Percentiles rank a stretch among this genome's conserved stretches.
These are phyloP conservation scores for Alces alces DNA, from an alignment of 2,113 vertebrate genomes.

Conservation along the genomic window DNA sequence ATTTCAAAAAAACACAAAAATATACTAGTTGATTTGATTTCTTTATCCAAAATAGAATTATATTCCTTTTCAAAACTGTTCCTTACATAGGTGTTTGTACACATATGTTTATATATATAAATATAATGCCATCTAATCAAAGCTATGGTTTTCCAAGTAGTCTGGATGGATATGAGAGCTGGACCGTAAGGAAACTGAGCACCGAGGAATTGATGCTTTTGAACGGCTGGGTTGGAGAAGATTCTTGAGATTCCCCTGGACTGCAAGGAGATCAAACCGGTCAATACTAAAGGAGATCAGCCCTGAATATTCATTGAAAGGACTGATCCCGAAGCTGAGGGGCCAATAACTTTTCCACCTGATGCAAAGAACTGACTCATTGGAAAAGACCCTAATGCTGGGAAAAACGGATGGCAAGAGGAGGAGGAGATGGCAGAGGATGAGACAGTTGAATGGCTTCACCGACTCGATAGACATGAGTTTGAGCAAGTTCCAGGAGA, in stretches of 20 bases:
- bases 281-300: not conserved
- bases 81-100: not conserved
- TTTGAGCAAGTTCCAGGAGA: no score
- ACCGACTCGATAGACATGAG: accelerated
- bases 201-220: not conserved
- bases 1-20: no score
- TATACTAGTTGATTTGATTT: no score
- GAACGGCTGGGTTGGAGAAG: not conserved
- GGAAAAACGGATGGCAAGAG: no score
- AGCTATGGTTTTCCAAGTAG: not conserved
- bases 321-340: not conserved
- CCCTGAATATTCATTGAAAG: not conserved
- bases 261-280: accelerated
- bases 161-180: not conserved
- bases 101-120: not conserved
- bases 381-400: no score
- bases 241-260: not conserved
- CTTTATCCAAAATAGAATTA: no score
- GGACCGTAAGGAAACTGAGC: not conserved
- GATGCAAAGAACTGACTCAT: not conserved
- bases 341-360: not conserved
- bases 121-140: not conserved
- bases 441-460: no score
- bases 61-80: no score
- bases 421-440: no score